Percentiles rank a stretch among this genome's conserved stretches.
Evolutionary conservation across 2,113 vertebrate species (phyloP).

Genomic region (Hymenochirus boettgeri): DNA sequence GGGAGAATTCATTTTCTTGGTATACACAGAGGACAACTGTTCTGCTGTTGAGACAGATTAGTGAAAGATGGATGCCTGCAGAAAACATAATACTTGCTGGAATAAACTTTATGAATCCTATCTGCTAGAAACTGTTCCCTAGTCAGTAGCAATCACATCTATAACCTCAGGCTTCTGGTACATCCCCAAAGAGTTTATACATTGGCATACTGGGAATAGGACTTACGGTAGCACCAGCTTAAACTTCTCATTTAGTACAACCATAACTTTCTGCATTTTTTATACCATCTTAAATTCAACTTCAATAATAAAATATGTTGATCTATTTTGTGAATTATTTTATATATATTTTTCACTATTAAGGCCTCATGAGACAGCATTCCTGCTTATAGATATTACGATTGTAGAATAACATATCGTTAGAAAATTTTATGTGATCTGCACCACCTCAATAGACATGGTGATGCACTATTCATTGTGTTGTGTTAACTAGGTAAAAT

Average conservation of each 20-base stretch:
- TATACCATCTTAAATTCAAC: too few relatives aligned
- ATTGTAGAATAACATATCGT: too few relatives aligned
- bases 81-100: constrained; percentile 47
- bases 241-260: neutral
- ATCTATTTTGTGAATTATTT: too few relatives aligned
- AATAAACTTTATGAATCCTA: constrained; percentile 49
- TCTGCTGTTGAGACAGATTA: constrained; percentile 56
- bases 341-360: too few relatives aligned
- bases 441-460: too few relatives aligned
- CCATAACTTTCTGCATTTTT: too few relatives aligned
- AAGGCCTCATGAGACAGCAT: too few relatives aligned
- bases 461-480: too few relatives aligned
- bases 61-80: constrained; percentile 51
- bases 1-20: constrained; percentile 60
- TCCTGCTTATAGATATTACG: too few relatives aligned
- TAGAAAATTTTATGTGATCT: too few relatives aligned
- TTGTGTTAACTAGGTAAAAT: too few relatives aligned
- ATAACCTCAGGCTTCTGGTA: neutral
- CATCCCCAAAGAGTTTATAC: constrained; percentile 4
- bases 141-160: constrained; percentile 34
- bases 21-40: constrained; percentile 54
- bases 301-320: too few relatives aligned
- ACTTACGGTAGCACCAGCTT: neutral
- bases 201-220: neutral
- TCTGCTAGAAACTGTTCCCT: constrained; percentile 24